Evolutionary conservation across 2,113 vertebrate species (phyloP), one percentile per base, ranked within the genome.

Genomic region (Dicrurus megarhynchus): DNA sequence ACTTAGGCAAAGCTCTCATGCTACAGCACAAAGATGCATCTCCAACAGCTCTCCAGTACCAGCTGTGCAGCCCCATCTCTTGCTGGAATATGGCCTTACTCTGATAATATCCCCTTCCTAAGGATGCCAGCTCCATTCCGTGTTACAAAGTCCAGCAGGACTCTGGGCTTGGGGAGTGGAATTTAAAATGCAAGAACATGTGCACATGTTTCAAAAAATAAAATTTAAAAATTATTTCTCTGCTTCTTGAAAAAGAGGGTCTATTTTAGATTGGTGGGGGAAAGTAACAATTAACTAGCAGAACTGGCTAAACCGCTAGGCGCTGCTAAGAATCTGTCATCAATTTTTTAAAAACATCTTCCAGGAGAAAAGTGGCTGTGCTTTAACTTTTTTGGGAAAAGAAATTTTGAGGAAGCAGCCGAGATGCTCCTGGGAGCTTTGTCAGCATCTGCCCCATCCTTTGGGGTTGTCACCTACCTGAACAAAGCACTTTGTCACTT

Each of bases 401-500:
- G 13, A 42, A 57, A 6, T 50, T 41, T 9, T 33, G 47, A 61
- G 47, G 37, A 76, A 37, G 57, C 35, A 60, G 18, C 4, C 0
- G 5, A 76, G 49, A 32, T 47, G 33, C 33, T 79, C 47, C 28
- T 13, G 0, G 60, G 56, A 79, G 60, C 13, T 50, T 42, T 9
- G 0, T 9, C 2, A 1, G 57, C 1, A 0, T 41, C 74, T 3
- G 2, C 19, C 41, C 33, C 46, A 22, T 8, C 33, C 60, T n/a
- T 60, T 22, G 14, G 17, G 22, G 23, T 9, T 0, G 2, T 13
- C 8, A 17, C 20, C 20, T 8, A 5, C 50, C 11, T 5, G 28
- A 20, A 6, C 47, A 35, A 37, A 32, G 57, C 56, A 7, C 35
- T 13, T 19, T 7, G 17, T 16, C 49, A 11, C 4, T 14, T 12